Evolutionary conservation across 2,113 vertebrate species (phyloP).

Genomic region (Galeopterus variegatus): DNA sequence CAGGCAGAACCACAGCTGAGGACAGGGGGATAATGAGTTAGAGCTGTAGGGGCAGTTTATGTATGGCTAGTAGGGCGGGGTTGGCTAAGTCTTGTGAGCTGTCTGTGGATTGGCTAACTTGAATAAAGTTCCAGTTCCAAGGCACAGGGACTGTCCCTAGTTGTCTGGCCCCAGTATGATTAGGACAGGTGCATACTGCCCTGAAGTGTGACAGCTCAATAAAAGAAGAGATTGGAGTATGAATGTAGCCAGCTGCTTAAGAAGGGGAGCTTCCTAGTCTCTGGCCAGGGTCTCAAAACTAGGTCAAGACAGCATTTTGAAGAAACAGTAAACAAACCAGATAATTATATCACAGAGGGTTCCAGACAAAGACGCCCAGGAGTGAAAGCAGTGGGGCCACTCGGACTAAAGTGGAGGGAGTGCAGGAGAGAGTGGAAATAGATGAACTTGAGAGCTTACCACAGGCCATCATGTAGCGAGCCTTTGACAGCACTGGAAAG

Average conservation of each 20-base stretch:
- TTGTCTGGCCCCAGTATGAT: not conserved
- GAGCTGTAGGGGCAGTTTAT: not conserved
- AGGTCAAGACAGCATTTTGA: not conserved
- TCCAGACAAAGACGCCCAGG: too few species aligned
- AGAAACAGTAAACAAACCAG: not conserved
- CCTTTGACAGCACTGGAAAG: too few species aligned
- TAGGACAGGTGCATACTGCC: not conserved
- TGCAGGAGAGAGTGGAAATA: too few species aligned
- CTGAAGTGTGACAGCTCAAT: not conserved
- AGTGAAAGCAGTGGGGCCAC: too few species aligned
- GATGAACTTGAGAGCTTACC: too few species aligned
- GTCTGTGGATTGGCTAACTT: not conserved
- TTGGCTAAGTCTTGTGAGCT: not conserved
- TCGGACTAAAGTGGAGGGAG: too few species aligned
- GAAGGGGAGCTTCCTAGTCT: not conserved
- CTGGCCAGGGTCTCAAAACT: not conserved
- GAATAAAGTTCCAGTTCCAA: not conserved
- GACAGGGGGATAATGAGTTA: too few species aligned
- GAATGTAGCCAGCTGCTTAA: not conserved
- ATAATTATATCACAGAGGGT: too few species aligned
- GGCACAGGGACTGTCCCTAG: not conserved
- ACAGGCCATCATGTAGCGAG: too few species aligned
- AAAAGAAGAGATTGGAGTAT: not conserved
- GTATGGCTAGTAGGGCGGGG: not conserved
- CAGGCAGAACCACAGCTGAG: not conserved